A percentile compares a stretch with the other conserved stretches of the same genome.
phyloP scores from a whole-genome alignment of 2,888 invertebrate species.

The Drosophila niveifrons region DNA sequence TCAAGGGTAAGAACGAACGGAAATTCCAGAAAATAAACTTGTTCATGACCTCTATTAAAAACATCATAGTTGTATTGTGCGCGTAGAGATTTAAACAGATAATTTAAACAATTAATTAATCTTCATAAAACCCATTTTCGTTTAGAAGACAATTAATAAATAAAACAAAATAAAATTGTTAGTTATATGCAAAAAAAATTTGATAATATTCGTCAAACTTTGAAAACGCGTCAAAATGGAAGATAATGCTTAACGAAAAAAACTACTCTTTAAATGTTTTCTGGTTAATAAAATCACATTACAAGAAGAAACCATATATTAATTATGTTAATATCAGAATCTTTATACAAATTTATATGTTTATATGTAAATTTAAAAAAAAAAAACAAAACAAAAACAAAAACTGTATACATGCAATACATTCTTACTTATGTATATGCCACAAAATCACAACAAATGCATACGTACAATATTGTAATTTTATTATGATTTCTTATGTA shows the following conservation, averaged over 20 bases:
- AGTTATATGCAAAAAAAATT: constrained; percentile 32
- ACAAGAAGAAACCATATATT: constrained; percentile 37
- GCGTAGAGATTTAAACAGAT: constrained; percentile 25
- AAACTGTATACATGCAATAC: constrained; percentile 42
- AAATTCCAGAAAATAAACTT: background rate
- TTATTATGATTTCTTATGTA: constrained; percentile 68
- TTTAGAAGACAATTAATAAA: constrained; percentile 8
- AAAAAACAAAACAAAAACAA: background rate
- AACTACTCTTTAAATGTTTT: constrained; percentile 42
- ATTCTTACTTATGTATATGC: constrained; percentile 49
- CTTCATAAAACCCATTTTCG: constrained; percentile 9
- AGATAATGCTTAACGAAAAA: constrained; percentile 39
- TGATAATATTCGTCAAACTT: constrained; percentile 26
- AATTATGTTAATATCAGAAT: constrained; percentile 62
- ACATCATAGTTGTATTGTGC: constrained; percentile 21
- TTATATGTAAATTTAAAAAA: constrained; percentile 54
- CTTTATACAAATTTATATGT: constrained; percentile 63
- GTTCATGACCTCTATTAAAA: constrained; percentile 15
- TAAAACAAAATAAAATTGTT: constrained; percentile 31
- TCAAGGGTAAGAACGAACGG: constrained; percentile 1
- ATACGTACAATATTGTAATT: constrained; percentile 65
- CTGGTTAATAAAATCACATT: constrained; percentile 45
- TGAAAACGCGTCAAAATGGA: constrained; percentile 27
- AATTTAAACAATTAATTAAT: constrained; percentile 12
- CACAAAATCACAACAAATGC: constrained; percentile 21